A percentile compares a stretch with the other conserved stretches of the same genome.
Conservation (phyloP, 2,113 vertebrate species). For the Dasyprocta punctata region DNA sequence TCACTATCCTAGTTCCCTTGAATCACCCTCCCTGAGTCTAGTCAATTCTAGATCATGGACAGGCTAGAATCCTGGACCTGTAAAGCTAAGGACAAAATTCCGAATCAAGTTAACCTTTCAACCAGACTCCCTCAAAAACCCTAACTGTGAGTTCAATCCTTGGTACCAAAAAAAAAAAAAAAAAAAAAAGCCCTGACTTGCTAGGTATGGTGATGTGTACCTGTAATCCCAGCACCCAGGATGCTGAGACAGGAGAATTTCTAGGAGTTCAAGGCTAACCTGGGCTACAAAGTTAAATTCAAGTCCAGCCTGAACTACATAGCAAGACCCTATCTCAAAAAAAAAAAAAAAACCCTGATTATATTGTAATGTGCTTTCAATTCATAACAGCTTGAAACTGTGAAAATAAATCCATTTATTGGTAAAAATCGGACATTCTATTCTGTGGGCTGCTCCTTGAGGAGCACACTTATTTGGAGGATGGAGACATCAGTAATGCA, state of each 20-base stretch:
- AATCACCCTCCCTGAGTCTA: not conserved
- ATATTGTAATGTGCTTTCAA: not conserved
- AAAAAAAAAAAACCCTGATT: not conserved
- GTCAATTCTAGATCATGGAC: not conserved
- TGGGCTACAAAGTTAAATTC: not conserved
- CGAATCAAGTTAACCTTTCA: constrained; percentile 11
- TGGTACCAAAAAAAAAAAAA: too few relatives aligned
- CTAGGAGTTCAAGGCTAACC: not conserved
- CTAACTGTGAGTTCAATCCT: too few relatives aligned
- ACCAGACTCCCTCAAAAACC: not conserved
- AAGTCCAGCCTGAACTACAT: not conserved
- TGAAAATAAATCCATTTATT: constrained; percentile 47
- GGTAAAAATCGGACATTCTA: not conserved
- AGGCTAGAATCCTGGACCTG: not conserved
- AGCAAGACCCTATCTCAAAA: not conserved
- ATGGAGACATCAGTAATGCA: not conserved
- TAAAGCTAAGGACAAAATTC: not conserved
- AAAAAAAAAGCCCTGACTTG: not conserved
- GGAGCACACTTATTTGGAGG: not conserved
- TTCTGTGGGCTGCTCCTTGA: not conserved
- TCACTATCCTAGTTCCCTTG: not conserved
- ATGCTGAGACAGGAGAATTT: not conserved
- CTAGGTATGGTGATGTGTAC: not conserved
- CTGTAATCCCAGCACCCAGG: not conserved
- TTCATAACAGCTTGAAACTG: constrained; percentile 6